Conservation (phyloP, 2,113 vertebrate species). For the Nesoenas mayeri region DNA sequence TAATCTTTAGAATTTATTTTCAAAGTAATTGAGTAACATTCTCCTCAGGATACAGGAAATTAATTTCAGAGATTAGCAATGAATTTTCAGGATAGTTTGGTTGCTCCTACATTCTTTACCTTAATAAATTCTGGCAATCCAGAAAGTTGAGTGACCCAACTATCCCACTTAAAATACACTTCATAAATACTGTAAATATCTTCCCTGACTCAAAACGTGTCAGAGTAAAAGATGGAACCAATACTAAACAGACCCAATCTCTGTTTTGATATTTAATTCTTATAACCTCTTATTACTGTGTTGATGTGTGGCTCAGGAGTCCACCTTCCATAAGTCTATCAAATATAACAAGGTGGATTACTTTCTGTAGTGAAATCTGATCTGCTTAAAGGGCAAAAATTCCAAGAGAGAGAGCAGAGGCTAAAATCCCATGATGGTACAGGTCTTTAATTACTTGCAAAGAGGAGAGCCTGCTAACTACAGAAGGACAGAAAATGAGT, state of each 20-base stretch:
- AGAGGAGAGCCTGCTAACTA: not conserved
- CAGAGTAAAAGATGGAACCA: not conserved
- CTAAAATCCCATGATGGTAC: not conserved
- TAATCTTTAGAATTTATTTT: not conserved
- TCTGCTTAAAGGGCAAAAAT: not conserved
- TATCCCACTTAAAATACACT: not conserved
- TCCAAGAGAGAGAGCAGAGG: not conserved
- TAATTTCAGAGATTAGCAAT: not conserved
- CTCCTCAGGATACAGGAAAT: not conserved
- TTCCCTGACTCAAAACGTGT: not conserved
- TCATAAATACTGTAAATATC: not conserved
- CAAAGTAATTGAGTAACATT: not conserved
- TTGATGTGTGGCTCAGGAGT: not conserved
- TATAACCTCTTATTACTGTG: not conserved
- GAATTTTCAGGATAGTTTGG: not conserved
- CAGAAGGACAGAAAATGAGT: not conserved
- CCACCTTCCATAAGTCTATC: not conserved
- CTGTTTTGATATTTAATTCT: not conserved
- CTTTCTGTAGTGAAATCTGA: not conserved
- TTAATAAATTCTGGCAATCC: not conserved
- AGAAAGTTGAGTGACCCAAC: not conserved
- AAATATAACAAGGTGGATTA: not conserved
- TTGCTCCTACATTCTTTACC: not conserved
- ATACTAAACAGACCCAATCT: not conserved
- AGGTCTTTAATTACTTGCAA: not conserved